Evolutionary conservation across 1,140 invertebrate species (phyloP).

Genomic region (Eupristina koningsbergeri): DNA sequence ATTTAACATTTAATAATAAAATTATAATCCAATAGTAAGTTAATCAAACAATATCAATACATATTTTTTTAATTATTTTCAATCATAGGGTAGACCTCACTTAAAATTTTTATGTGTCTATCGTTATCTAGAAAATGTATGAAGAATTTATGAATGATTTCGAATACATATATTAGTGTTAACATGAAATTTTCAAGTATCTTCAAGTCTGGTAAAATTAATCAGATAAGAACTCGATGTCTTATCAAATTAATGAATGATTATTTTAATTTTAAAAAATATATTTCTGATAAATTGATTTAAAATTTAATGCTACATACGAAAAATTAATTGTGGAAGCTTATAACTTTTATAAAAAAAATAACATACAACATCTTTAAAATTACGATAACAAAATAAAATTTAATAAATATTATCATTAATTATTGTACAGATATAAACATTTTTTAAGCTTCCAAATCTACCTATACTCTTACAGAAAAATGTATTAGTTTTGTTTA

Average conservation of each 20-base stretch:
- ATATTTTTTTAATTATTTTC: neutral
- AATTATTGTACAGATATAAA: too few species aligned
- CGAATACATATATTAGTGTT: neutral
- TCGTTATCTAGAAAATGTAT: neutral
- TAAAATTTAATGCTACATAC: too few species aligned
- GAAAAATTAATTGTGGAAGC: too few species aligned
- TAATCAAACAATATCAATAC: neutral
- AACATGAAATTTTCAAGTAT: neutral
- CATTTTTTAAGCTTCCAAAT: too few species aligned
- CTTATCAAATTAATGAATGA: neutral
- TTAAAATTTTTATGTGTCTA: neutral
- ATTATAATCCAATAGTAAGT: too few species aligned
- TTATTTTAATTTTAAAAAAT: neutral
- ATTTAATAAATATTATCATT: too few species aligned
- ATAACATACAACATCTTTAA: too few species aligned
- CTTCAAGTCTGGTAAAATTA: neutral
- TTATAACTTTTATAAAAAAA: too few species aligned
- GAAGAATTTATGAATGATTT: neutral
- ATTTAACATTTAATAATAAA: too few species aligned
- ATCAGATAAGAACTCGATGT: neutral
- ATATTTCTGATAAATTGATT: neutral
- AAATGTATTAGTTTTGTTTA: neutral
- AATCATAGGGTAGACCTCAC: neutral
- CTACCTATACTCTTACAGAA: neutral
- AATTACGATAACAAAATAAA: too few species aligned